Conservation (phyloP, 2,797 vertebrate species). For the Pseudochromis fuscus region DNA sequence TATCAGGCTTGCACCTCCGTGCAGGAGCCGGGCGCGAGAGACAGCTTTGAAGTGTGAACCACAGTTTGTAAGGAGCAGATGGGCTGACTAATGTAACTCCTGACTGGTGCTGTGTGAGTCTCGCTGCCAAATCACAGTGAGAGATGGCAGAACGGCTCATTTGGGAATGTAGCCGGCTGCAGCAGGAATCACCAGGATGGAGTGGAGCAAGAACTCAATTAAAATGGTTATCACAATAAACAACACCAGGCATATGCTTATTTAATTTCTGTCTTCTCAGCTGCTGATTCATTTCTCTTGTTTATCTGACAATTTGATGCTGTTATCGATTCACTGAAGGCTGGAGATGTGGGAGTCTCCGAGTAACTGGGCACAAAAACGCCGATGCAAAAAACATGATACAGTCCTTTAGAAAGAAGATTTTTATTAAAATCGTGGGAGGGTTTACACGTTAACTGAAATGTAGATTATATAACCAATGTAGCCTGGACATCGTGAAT, state of each 20-base stretch:
- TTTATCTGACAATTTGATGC: constrained; percentile 40
- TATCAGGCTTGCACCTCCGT: constrained; percentile 50
- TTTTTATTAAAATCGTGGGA: background rate
- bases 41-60: constrained; percentile 78
- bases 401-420: background rate
- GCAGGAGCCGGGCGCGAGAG: constrained; percentile 56
- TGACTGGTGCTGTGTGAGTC: constrained; percentile 54
- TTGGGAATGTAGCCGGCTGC: constrained; percentile 58
- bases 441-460: background rate
- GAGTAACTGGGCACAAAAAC: background rate
- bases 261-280: constrained; percentile 31
- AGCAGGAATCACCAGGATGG: constrained; percentile 53
- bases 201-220: constrained; percentile 60
- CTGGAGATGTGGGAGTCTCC: background rate
- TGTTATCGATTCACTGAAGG: constrained; percentile 3
- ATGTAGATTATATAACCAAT: background rate
- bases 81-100: constrained; percentile 78
- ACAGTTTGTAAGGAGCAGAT: constrained; percentile 79
- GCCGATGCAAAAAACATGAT: constrained; percentile 1
- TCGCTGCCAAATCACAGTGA: constrained; percentile 70
- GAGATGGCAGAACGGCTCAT: constrained; percentile 65
- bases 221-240: constrained; percentile 66
- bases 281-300: constrained; percentile 27
- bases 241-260: constrained; percentile 53
- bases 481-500: background rate